Base-by-base conservation (phyloP, 2,888 invertebrate genomes). In the Xylota segnis region DNA sequence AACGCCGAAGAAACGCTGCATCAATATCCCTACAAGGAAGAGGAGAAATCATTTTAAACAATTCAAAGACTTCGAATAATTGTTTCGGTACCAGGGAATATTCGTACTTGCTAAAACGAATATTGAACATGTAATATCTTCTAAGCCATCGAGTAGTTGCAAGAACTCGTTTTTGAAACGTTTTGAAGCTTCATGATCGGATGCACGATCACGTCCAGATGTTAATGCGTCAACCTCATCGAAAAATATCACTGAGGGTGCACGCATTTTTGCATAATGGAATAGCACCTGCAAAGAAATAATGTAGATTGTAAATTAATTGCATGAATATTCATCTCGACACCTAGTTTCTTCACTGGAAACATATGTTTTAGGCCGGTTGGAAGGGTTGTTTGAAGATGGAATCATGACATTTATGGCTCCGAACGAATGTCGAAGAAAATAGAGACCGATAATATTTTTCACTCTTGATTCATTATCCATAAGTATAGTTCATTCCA, bases 151-250 rank as follows among this genome's bases (percentile, higher is more conserved):
- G 89, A 98, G 93, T 90, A 98, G 96, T 0, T 96, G 95, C 9
- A 98, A 93, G 18, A 98, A 93, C 92, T 98, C 98, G 61, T 98
- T 96, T 93, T 97, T 97, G 90, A 98, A 95, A 74, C 98, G 93
- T 79, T 97, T 94, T 7, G 97, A 96, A 0, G 97, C 97, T 91
- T 98, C 98, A 90, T 97, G 97, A 90, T 97, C 96, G 0, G 95
- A 94, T 0, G 93, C 91, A 10, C 94, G 93, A 0, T 95, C 94
- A 2, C 94, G 93, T 75, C 93, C 93, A 2, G 96, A 95, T 18
- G 96, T 96, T 37, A 98, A 92, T 12, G 97, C 96, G 90, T 98
- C 98, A 77, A 98, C 94, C 92, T 98, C 98, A 90, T 98, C 98
- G 61, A 98, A 94, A 92, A 98, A 98, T 89, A 98, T 96, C 9